These are phyloP conservation scores for Oithona nana DNA, from an alignment of 2,888 invertebrate genomes.

Conservation along the genomic window DNA sequence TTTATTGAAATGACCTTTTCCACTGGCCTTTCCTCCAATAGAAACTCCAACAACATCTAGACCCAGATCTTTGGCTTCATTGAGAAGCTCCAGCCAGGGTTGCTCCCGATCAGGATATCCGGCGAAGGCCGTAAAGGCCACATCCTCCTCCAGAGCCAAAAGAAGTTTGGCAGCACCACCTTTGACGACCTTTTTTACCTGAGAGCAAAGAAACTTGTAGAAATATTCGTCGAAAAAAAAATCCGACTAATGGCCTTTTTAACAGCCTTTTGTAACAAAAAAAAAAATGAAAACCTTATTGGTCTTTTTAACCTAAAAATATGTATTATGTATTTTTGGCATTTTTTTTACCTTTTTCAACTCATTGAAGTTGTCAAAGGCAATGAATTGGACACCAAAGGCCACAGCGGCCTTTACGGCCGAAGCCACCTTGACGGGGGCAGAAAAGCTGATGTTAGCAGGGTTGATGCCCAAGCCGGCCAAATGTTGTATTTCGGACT, in stretches of 20 bases:
- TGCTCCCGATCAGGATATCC: neutral
- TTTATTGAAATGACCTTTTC: neutral
- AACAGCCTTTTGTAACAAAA: too few species aligned
- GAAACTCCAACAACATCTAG: neutral
- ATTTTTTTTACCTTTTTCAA: too few species aligned
- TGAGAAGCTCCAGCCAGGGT: neutral
- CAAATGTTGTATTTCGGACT: neutral
- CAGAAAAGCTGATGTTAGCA: neutral
- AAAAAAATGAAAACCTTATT: too few species aligned
- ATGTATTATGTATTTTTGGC: too few species aligned
- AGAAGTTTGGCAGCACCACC: too few species aligned
- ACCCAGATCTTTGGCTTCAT: neutral
- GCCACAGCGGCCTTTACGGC: neutral
- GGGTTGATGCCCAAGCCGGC: neutral
- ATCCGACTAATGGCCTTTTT: too few species aligned
- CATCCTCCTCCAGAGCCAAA: too few species aligned
- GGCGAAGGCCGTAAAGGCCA: too few species aligned
- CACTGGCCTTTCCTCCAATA: neutral
- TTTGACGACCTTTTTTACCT: too few species aligned
- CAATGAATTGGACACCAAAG: neutral
- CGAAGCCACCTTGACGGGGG: neutral
- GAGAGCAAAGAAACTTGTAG: too few species aligned
- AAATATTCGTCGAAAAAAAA: too few species aligned
- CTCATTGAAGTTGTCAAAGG: neutral
- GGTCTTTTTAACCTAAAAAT: too few species aligned